phyloP scores from a whole-genome alignment of 1,140 invertebrate species.

The Drosophila nigromelanica region DNA sequence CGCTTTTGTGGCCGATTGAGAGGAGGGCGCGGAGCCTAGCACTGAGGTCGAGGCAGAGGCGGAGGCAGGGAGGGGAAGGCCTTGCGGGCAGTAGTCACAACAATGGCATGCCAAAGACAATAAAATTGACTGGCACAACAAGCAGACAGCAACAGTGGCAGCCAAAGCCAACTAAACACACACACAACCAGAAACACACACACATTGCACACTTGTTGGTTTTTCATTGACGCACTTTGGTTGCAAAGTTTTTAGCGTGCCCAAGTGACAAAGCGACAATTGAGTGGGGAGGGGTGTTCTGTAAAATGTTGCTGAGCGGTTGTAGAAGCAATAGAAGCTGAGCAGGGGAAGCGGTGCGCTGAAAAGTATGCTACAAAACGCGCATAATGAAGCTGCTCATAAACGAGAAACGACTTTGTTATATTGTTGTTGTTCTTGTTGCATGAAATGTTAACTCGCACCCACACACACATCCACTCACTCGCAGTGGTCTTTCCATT shows the following conservation, averaged over 20 bases:
- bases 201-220: conserved; percentile 52
- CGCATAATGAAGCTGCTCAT: conserved; percentile 77
- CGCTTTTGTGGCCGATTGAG: conserved; percentile 1
- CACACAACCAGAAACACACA: conserved; percentile 24
- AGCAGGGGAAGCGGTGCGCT: conserved; percentile 12
- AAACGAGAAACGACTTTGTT: conserved; percentile 51
- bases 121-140: conserved; percentile 52
- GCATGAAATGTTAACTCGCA: conserved; percentile 68
- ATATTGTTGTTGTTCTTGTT: conserved; percentile 15
- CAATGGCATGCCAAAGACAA: conserved; percentile 54
- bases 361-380: conserved; percentile 75
- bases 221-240: conserved; percentile 60
- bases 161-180: conserved; percentile 35
- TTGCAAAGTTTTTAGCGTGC: conserved; percentile 53
- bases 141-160: conserved; percentile 16
- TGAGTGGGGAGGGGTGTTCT: background rate
- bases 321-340: background rate
- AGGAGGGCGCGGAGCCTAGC: background rate
- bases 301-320: conserved; percentile 4
- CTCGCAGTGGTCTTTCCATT: conserved; percentile 29
- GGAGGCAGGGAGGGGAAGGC: background rate
- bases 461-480: conserved; percentile 34
- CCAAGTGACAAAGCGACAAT: conserved; percentile 39
- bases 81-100: conserved; percentile 31
- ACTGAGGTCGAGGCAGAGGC: conserved; percentile 13